Evolutionary conservation across 2,113 vertebrate species (phyloP).

Genomic region (Lota lota): DNA sequence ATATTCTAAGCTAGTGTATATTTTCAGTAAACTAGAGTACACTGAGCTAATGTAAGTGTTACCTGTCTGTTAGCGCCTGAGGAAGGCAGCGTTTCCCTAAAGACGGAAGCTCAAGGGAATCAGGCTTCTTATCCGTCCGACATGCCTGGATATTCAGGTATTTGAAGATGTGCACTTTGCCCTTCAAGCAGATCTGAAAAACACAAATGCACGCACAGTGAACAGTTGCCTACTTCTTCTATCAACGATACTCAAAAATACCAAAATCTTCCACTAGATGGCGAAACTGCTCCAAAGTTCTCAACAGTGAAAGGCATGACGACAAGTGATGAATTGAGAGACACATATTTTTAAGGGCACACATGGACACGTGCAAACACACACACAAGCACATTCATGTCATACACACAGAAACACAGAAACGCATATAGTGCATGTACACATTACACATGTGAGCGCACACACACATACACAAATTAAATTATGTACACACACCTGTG

Average conservation of each 20-base stretch:
- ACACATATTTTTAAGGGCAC: neutral
- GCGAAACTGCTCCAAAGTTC: conserved; percentile 1
- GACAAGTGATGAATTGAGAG: neutral
- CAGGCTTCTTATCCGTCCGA: conserved; percentile 93
- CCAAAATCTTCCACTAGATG: conserved; percentile 36
- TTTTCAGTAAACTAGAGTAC: neutral
- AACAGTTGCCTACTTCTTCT: neutral
- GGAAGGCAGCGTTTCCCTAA: conserved; percentile 87
- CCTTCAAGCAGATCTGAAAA: conserved; percentile 94
- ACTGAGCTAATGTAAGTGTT: neutral
- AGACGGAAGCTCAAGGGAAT: conserved; percentile 92
- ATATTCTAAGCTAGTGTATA: neutral
- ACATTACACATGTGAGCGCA: conserved; percentile 1
- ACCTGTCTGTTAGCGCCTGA: conserved; percentile 96
- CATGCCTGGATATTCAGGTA: conserved; percentile 95
- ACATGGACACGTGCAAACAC: neutral
- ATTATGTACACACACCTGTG: conserved; percentile 79
- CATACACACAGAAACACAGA: neutral
- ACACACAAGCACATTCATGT: neutral
- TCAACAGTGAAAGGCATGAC: neutral
- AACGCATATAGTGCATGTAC: neutral
- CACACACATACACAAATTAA: neutral
- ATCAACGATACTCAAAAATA: neutral
- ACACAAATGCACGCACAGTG: conserved; percentile 29
- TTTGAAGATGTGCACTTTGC: conserved; percentile 98